Percentiles rank a stretch among this genome's conserved stretches.
Conservation (phyloP, 2,888 invertebrate genomes). For the Torymus aiolomorphi region DNA sequence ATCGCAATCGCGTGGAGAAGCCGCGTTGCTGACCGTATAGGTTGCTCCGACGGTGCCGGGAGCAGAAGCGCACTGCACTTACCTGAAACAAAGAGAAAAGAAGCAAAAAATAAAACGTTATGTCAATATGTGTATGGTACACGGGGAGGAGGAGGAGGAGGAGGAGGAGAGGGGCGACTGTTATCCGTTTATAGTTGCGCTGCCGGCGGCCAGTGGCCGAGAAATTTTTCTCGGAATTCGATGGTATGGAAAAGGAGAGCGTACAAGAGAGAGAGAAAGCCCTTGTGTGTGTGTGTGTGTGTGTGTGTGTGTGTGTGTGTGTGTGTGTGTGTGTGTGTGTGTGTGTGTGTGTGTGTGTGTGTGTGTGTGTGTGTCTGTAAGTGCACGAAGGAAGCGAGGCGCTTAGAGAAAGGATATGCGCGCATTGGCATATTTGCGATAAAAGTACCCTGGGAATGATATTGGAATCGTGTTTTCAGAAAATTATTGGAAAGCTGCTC, state of each 20-base stretch:
- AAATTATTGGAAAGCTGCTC: slow-evolving; percentile 1
- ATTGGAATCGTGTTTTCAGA: slow-evolving; percentile 25
- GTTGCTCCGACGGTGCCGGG: too few species aligned
- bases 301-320: too few species aligned
- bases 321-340: too few species aligned
- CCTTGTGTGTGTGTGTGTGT: too few species aligned
- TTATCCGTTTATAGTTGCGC: slow-evolving; percentile 9
- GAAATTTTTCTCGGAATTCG: slow-evolving; percentile 11
- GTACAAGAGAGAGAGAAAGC: neutral
- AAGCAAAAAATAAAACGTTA: slow-evolving; percentile 16
- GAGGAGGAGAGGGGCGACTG: neutral
- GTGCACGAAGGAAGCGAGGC: too few species aligned
- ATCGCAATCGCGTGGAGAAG: slow-evolving; percentile 55
- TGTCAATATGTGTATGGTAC: slow-evolving; percentile 5
- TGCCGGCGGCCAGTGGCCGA: neutral
- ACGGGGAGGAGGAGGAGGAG: too few species aligned
- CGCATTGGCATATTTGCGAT: slow-evolving; percentile 44
- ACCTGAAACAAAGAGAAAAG: slow-evolving; percentile 31
- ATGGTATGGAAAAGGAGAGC: neutral
- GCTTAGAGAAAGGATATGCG: neutral
- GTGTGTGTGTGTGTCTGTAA: too few species aligned
- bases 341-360: too few species aligned
- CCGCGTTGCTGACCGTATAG: neutral
- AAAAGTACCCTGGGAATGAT: slow-evolving; percentile 15
- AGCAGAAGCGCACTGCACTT: slow-evolving; percentile 23